Evolutionary conservation across 2,888 invertebrate species (phyloP).

Genomic region (Aphodius sticticus): DNA sequence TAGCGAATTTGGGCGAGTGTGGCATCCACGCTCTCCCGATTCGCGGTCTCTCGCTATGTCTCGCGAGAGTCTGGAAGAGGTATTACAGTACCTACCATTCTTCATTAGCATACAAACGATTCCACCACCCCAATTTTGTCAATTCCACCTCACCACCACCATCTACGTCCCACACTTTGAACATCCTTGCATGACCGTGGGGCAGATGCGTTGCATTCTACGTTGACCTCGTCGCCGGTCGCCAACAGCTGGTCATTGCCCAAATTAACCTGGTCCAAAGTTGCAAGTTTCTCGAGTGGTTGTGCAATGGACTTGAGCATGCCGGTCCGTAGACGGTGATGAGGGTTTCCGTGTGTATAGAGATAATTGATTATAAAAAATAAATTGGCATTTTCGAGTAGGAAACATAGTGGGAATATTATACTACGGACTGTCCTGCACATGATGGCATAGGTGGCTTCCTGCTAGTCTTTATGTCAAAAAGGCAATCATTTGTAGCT

Average conservation of each 20-base stretch:
- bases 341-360: slow-evolving; percentile 7
- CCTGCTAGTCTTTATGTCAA: no score
- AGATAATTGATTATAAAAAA: no score
- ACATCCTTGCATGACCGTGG: background rate
- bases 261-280: slow-evolving; percentile 14
- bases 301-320: slow-evolving; percentile 15
- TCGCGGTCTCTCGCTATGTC: no score
- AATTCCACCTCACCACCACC: background rate
- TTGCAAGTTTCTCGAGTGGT: background rate
- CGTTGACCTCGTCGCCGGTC: background rate
- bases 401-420: no score
- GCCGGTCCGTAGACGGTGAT: background rate
- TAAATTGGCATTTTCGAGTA: no score
- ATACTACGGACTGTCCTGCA: no score
- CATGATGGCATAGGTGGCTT: no score
- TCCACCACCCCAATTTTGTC: background rate
- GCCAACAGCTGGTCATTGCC: slow-evolving; percentile 12
- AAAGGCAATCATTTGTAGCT: no score
- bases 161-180: background rate
- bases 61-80: no score
- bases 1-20: no score
- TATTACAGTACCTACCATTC: no score
- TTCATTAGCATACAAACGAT: background rate
- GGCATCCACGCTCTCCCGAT: no score
- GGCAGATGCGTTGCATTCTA: background rate